Base-by-base conservation (phyloP, 2,888 invertebrate species). In the Drosophila rubida region DNA sequence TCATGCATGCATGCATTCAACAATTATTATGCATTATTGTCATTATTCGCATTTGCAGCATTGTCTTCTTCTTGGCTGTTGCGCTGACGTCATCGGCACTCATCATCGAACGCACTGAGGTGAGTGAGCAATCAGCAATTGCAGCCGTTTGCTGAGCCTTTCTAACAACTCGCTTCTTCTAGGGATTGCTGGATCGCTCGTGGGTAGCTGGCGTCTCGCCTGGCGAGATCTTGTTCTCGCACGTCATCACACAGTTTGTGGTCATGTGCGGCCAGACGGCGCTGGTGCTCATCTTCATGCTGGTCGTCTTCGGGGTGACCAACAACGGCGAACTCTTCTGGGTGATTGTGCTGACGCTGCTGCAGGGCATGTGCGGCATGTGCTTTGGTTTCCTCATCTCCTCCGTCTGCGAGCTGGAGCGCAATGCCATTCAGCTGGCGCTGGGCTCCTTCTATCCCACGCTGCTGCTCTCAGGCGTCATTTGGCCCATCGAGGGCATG, bases 401-500 rank as follows among this genome's bases (percentile, higher is more conserved):
- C 0, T 96, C 97, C 0, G 95, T 97, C 37, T 98, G 98, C 92
- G 97, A 97, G 90, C 93, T 97, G 71, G 98, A 98, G 91, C 94
- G 97, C 48, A 97, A 97, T 92, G 98, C 98, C 39, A 98, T 98
- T 90, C 98, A 98, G 89, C 92, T 97, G 73, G 97, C 98, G 0
- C 93, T 98, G 14, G 98, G 98, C 46, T 97, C 98, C 44, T 98
- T 98, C 93, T 98, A 98, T 92, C 98, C 98, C 16, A 97, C 97
- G 14, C 93, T 98, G 16, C 93, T 98, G 61, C 94, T 98, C 46
- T 97, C 97, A 84, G 98, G 98, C 59, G 98, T 98, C 37, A 97
- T 98, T 89, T 98, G 98, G 98, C 98, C 98, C 63, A 95, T 98
- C 69, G 97, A 98, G 91, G 97, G 97, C 60, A 98, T 98, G 97